These are phyloP conservation scores for Actias luna DNA, from an alignment of 2,888 invertebrate genomes.

Conservation along the genomic window DNA sequence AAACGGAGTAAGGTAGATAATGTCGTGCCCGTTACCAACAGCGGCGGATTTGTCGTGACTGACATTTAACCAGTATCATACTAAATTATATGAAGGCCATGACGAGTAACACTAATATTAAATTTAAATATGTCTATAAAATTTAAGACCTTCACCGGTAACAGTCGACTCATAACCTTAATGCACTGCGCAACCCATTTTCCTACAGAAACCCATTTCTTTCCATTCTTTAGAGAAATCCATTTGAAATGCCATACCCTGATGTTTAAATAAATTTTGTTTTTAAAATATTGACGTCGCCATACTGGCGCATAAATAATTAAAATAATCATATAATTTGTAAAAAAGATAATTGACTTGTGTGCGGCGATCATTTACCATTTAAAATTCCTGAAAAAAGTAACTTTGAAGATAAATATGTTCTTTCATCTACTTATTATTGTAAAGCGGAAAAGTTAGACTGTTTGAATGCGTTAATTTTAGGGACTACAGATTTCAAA, in stretches of 20 bases:
- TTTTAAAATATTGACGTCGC: not conserved
- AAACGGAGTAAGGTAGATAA: slow-evolving; percentile 37
- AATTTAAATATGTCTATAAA: not conserved
- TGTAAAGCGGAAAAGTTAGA: too few relatives aligned
- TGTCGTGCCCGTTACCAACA: slow-evolving; percentile 61
- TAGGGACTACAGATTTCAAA: too few relatives aligned
- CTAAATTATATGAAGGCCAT: slow-evolving; percentile 49
- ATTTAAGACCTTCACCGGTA: not conserved
- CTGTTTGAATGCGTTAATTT: too few relatives aligned
- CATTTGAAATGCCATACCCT: not conserved
- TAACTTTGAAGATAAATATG: too few relatives aligned
- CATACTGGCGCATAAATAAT: not conserved
- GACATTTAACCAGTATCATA: slow-evolving; percentile 50
- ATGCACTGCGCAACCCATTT: not conserved
- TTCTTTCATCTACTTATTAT: too few relatives aligned
- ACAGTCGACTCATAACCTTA: not conserved
- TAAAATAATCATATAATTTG: not conserved
- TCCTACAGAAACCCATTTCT: not conserved
- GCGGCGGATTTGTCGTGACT: slow-evolving; percentile 64
- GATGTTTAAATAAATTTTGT: not conserved
- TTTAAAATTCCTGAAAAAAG: too few relatives aligned
- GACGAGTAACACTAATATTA: not conserved
- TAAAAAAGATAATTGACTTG: not conserved
- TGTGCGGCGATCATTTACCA: not conserved
- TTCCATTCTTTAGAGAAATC: not conserved